Conservation (phyloP, 2,888 invertebrate genomes). For the Erebia palarica region DNA sequence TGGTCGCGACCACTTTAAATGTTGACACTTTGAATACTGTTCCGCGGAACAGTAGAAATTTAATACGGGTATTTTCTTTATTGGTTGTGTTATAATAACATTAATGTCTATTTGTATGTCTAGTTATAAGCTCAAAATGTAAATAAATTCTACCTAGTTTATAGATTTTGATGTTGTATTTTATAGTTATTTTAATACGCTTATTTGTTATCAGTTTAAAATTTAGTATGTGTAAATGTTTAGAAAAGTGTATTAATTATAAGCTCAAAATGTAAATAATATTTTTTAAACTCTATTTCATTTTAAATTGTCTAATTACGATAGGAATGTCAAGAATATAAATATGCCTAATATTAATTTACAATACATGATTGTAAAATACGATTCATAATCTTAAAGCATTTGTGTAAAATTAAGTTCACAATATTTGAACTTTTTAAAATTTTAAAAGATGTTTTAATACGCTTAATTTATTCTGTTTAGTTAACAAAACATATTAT, state of each 20-base stretch:
- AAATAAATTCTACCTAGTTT: background rate
- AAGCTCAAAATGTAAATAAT: conserved; percentile 3
- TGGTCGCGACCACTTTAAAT: no score
- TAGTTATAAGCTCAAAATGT: background rate
- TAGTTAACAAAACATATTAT: no score
- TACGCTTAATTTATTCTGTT: background rate
- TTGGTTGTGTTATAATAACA: conserved; percentile 4
- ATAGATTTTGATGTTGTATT: background rate
- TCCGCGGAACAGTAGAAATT: background rate
- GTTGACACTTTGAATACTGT: no score
- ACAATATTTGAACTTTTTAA: background rate
- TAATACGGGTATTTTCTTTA: conserved; percentile 6
- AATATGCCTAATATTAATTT: no score
- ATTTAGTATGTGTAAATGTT: background rate
- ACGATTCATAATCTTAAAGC: no score
- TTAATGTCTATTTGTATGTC: background rate
- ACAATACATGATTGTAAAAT: no score
- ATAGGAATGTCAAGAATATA: no score
- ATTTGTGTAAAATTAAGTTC: background rate
- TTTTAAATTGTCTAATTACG: no score
- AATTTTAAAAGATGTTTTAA: background rate
- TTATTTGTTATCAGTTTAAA: background rate
- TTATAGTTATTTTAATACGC: background rate
- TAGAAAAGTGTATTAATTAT: background rate
- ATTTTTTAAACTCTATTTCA: background rate